A percentile compares a stretch with the other conserved stretches of the same genome.
Conservation (phyloP, 1,140 invertebrate genomes). For the Heliconius hewitsoni region DNA sequence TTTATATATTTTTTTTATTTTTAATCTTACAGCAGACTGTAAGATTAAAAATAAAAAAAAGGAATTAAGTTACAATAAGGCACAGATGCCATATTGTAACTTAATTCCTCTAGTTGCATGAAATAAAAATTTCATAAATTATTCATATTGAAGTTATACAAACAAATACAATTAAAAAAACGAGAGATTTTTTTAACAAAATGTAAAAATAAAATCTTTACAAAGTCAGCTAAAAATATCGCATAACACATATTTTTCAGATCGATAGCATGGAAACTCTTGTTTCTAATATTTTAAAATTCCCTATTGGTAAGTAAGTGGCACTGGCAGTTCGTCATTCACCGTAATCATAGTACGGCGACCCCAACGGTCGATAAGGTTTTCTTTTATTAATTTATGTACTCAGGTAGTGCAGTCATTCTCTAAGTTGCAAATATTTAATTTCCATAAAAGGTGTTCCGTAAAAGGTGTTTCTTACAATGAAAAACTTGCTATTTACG, state of each 20-base stretch:
- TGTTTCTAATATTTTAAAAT: conserved; percentile 44
- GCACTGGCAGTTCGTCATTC: conserved; percentile 36
- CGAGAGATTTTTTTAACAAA: neutral
- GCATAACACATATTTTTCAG: conserved; percentile 20
- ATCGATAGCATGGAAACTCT: conserved; percentile 34
- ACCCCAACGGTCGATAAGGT: conserved; percentile 56
- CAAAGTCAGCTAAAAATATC: neutral
- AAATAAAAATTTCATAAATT: neutral
- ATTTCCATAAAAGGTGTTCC: neutral
- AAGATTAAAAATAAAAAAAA: no score
- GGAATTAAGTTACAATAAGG: no score
- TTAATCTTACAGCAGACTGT: no score
- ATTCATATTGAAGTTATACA: neutral
- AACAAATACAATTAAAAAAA: no score
- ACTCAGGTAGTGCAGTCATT: neutral
- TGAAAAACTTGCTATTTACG: no score
- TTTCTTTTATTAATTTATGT: conserved; percentile 26
- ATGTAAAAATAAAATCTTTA: neutral
- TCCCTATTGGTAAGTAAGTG: conserved; percentile 37
- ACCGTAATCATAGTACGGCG: conserved; percentile 60
- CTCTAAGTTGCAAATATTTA: neutral
- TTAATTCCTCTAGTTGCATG: neutral
- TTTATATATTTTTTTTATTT: no score
- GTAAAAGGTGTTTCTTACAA: neutral
- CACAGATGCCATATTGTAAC: neutral